Evolutionary conservation across 2,797 vertebrate genomes (phyloP).

Genomic region (Limosa lapponica): DNA sequence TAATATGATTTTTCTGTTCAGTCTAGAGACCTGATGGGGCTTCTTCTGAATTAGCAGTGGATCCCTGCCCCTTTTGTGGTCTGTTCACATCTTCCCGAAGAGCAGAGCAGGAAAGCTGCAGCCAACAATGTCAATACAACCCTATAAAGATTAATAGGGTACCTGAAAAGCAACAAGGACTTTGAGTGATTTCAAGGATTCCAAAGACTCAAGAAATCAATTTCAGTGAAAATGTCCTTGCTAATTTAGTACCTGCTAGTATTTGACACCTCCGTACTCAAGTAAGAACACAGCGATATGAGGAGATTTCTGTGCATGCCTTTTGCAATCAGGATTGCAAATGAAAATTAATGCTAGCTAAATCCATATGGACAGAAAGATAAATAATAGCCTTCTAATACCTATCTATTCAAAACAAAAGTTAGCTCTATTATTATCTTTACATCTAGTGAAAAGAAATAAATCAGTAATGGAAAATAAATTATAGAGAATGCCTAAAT

Average conservation of each 20-base stretch:
- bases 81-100: conserved; percentile 47
- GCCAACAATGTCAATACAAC: conserved; percentile 59
- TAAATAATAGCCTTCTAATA: conserved; percentile 16
- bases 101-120: conserved; percentile 25
- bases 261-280: conserved; percentile 69
- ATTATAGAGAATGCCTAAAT: neutral
- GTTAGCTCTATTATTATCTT: neutral
- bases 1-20: conserved; percentile 49
- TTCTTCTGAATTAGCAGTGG: conserved; percentile 54
- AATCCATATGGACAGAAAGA: neutral
- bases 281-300: conserved; percentile 3
- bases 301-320: neutral
- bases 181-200: conserved; percentile 81
- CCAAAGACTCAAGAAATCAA: conserved; percentile 81
- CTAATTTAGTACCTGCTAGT: conserved; percentile 77
- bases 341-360: conserved; percentile 40
- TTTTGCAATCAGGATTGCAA: conserved; percentile 8
- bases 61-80: neutral
- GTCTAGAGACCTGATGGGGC: conserved; percentile 42
- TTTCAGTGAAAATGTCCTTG: conserved; percentile 82
- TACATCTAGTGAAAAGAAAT: neutral
- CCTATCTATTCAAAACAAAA: conserved; percentile 25
- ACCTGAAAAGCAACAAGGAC: conserved; percentile 78
- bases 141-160: conserved; percentile 80
- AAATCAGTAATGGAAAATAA: conserved; percentile 16